Base-by-base conservation (phyloP, 1,140 invertebrate genomes). In the Drosophila asahinai region DNA sequence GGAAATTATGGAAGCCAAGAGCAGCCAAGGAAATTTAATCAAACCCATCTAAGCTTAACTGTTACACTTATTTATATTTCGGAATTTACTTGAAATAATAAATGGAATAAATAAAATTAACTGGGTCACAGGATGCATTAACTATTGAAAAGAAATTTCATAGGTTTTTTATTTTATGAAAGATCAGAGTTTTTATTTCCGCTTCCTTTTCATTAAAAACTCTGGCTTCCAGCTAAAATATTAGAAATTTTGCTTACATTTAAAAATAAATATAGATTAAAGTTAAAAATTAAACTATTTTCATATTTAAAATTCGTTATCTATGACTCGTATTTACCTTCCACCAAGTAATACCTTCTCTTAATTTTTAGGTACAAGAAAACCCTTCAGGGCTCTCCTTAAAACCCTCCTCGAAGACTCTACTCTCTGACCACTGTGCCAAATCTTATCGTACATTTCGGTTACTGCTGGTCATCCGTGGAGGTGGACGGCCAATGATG, bases 401-500 rank as follows among this genome's bases (percentile, higher is more conserved):
- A 9, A 36, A 36, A 12, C 36, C 9, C 11, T 12, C 36, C 36
- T 36, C 11, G 3, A 38, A 22, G 25, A 38, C 2, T 2, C 0
- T n/a, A 5, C 17, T 40, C 17, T 6, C 9, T 47, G 4, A 48
- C 71, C 74, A 77, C 61, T 77, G 74, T 77, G 72, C 72, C 48
- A 65, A 76, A 77, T 77, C 74, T 77, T 77, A 64, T 76, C 74
- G 74, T 76, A 33, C 62, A 77, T 77, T 77, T 77, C 73, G 75
- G 63, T 77, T 76, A 77, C 73, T 77, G 55, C 64, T 77, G 72
- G 73, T 77, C 75, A 77, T 67, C 64, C 55, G 57, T 77, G 73
- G 64, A 77, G 77, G 77, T 80, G 76, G 67, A 62, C 67, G 60
- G 78, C 79, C 79, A 81, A 81, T 81, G 79, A 81, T 75, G 71